Conservation (phyloP, 2,113 vertebrate genomes). For the Agapornis roseicollis region DNA sequence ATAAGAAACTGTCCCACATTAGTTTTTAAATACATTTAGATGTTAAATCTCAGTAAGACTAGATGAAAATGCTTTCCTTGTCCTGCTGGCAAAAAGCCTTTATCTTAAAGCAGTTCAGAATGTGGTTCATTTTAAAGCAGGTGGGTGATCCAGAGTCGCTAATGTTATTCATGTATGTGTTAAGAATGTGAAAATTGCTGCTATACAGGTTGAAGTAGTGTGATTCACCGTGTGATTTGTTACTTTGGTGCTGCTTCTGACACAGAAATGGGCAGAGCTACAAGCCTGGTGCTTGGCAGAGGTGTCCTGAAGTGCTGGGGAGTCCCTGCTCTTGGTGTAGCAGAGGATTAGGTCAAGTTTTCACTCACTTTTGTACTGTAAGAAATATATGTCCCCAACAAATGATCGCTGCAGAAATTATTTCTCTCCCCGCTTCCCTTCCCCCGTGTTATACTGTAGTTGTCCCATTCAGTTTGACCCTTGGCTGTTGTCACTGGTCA, state of each 20-base stretch:
- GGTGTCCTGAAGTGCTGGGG: neutral
- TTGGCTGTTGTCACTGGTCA: rapidly evolving
- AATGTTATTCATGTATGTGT: rapidly evolving
- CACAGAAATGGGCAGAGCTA: neutral
- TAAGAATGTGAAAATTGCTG: neutral
- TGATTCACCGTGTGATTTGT: rapidly evolving
- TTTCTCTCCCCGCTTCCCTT: rapidly evolving
- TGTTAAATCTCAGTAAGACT: neutral
- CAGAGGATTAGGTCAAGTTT: rapidly evolving
- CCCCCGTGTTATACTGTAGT: rapidly evolving
- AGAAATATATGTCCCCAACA: neutral
- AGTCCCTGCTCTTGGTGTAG: rapidly evolving
- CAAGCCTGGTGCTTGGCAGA: rapidly evolving
- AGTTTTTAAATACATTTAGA: neutral
- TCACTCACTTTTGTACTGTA: neutral
- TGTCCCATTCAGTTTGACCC: rapidly evolving
- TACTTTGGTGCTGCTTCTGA: neutral
- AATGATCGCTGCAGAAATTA: rapidly evolving
- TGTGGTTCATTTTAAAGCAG: neutral
- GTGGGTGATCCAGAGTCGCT: too few relatives aligned
- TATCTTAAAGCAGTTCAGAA: neutral
- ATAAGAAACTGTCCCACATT: neutral
- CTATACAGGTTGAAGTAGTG: rapidly evolving
- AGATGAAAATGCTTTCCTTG: neutral
- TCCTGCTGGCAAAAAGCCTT: neutral